Base-by-base conservation (phyloP, 2,113 vertebrate species). In the Solea solea region DNA sequence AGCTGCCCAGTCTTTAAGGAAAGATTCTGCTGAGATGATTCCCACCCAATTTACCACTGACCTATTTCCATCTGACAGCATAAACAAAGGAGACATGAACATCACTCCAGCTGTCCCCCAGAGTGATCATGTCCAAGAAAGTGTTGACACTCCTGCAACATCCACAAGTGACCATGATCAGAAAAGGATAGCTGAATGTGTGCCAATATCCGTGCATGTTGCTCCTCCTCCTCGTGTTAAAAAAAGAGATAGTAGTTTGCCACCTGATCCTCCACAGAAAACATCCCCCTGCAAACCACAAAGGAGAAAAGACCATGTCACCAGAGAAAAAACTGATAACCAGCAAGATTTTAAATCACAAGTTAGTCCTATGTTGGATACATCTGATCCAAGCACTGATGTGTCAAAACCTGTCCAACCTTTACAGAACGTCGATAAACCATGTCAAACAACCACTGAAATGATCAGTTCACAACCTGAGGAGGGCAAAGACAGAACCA, bases 191-290 rank as follows among this genome's bases (percentile, higher is more conserved):
- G 28, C 21, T 39, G 46, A 72, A 81, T 53, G 57, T 52, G 8
- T 66, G 16, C 63, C 63, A 41, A 44, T 27, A 57, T 10, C 53
- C 4, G 7, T 15, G 1, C 13, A 51, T 56, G 42, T 77, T 41
- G 67, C 72, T 56, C 66, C 76, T 46, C 84, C 69, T 55, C 74
- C 56, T 49, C 67, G 59, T 56, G 13, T 72, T 2, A 84, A 75
- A 71, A 86, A 44, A 66, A 71, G 74, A 66, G 77, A 85, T 48
- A 9, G 57, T 52, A 82, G 66, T 72, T 74, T 76, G 16, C 53
- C 77, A 48, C 64, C 79, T 52, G 72, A 73, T 57, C 25, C 45
- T 28, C 46, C 25, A 42, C 42, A 57, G 9, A 77, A 25, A 68
- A 27, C 44, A 10, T 5, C 21, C 5, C 80, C 64, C 10, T 53